Evolutionary conservation across 2,797 vertebrate genomes (phyloP).

Genomic region (Notoglanidium macrostoma): DNA sequence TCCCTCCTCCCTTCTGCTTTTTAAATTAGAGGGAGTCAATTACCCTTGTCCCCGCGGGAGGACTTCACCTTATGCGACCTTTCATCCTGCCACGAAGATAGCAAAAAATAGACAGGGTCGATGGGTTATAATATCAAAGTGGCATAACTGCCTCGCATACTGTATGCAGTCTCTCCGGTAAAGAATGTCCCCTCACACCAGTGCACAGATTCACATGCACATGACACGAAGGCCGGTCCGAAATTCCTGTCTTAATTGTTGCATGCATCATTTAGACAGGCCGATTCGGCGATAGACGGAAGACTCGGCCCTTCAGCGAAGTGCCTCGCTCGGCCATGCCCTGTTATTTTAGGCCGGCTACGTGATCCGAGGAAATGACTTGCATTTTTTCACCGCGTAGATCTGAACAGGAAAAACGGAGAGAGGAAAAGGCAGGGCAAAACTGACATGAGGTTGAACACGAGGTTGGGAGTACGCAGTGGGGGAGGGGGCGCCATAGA

Average conservation of each 20-base stretch:
- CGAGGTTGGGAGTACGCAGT: background rate
- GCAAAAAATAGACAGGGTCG: constrained; percentile 30
- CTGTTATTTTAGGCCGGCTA: constrained; percentile 39
- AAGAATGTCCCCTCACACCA: background rate
- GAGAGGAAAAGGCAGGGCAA: background rate
- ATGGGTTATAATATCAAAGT: constrained; percentile 27
- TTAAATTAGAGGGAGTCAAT: constrained; percentile 44
- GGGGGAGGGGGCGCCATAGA: background rate
- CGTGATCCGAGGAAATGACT: constrained; percentile 46
- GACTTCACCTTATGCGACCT: constrained; percentile 32
- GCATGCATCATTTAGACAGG: constrained; percentile 40
- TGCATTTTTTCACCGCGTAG: constrained; percentile 33
- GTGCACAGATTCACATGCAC: constrained; percentile 6
- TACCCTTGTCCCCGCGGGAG: constrained; percentile 31
- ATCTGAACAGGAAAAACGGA: background rate
- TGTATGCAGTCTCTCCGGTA: constrained; percentile 22
- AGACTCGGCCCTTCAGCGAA: background rate
- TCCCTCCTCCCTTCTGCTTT: constrained; percentile 17
- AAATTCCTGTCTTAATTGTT: constrained; percentile 40
- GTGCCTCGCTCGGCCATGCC: background rate
- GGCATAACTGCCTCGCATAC: background rate
- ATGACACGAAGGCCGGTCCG: constrained; percentile 4
- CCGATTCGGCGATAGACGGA: constrained; percentile 33
- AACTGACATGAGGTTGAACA: background rate
- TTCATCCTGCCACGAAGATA: constrained; percentile 18